A percentile compares a stretch with the other conserved stretches of the same genome.
These are phyloP conservation scores for Ciona savignyi DNA, from an alignment of 23 tunicate genomes.

Conservation along the genomic window DNA sequence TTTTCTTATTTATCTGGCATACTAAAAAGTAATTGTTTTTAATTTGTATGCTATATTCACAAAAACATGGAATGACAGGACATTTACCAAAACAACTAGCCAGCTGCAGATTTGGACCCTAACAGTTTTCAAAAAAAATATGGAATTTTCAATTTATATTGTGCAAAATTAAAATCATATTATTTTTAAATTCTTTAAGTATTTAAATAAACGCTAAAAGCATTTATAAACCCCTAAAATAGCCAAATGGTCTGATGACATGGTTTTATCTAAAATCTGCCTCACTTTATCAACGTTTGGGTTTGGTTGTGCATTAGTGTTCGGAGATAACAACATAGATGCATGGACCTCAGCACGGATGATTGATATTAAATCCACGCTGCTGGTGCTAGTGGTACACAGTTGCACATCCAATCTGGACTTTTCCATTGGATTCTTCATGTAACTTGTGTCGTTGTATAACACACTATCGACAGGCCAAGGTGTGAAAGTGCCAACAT, in stretches of 20 bases:
- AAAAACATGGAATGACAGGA: too few relatives aligned
- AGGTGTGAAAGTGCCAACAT: conserved; percentile 47
- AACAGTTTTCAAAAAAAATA: too few relatives aligned
- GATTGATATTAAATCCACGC: background rate
- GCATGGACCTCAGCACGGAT: conserved; percentile 11
- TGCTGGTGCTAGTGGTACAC: conserved; percentile 2
- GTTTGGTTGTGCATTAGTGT: background rate
- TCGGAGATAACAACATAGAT: conserved; percentile 19
- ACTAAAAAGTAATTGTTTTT: too few relatives aligned
- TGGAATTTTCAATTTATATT: too few relatives aligned
- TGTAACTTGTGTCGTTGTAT: conserved; percentile 1
- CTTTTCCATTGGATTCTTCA: conserved; percentile 11
- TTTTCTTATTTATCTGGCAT: too few relatives aligned
- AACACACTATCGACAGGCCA: conserved; percentile 36
- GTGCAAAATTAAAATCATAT: too few relatives aligned
- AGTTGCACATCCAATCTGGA: conserved; percentile 41
- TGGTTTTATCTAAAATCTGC: conserved; percentile 19
- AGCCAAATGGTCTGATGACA: conserved; percentile 54
- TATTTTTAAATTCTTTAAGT: too few relatives aligned
- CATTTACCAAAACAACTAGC: too few relatives aligned
- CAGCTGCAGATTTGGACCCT: too few relatives aligned
- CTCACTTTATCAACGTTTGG: conserved; percentile 16
- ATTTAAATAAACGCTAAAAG: too few relatives aligned
- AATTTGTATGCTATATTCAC: too few relatives aligned
- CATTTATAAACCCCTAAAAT: conserved; percentile 25